Evolutionary conservation across 2,888 invertebrate genomes (phyloP), one percentile per base, ranked within the genome.

Genomic region (Cheilosia vulpina): DNA sequence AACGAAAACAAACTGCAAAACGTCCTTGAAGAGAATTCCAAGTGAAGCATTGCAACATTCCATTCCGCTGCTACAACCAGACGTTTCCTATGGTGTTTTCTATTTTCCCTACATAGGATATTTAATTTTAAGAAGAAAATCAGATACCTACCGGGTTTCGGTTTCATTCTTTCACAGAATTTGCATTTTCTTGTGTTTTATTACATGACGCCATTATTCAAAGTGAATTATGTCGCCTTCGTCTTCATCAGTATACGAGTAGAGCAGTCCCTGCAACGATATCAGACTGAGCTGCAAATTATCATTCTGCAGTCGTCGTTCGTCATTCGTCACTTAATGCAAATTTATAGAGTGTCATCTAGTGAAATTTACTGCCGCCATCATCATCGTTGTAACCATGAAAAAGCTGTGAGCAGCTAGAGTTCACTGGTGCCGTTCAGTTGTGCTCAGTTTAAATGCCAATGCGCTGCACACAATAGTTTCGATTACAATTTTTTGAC

Each of bases 321-420:
- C 75, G 69, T 80, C 71, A 84, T 84, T 80, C 75, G 69, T 80
- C 71, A 84, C 58, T 80, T 76, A 80, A 84, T 84, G 84, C 71
- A 80, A 84, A 84, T 84, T 84, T 80, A 84, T 80, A 71, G 84
- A 80, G 84, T 76, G 66, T 57, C 84, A 75, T 75, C 75, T 79
- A 66, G 66, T 45, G 43, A 52, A 62, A 80, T 84, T 75, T 84
- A 76, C 65, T 79, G 60, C 47, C 65, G 62, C 58, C 65, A 47
- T 66, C 34, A 60, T 60, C 55, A 57, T 58, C 45, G 34, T 50
- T 34, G 38, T 41, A 66, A 38, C 72, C 60, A 68, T 80, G 60
- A 62, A 62, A 50, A 68, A 73, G 45, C 43, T 53, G 21, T 43
- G 66, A 31, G 38, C 11, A 38, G 58, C 15, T 19, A 19, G 11